Evolutionary conservation across 64 coral and sea anemone genomes (phyloP).

Genomic region (Pachyseris speciosa): DNA sequence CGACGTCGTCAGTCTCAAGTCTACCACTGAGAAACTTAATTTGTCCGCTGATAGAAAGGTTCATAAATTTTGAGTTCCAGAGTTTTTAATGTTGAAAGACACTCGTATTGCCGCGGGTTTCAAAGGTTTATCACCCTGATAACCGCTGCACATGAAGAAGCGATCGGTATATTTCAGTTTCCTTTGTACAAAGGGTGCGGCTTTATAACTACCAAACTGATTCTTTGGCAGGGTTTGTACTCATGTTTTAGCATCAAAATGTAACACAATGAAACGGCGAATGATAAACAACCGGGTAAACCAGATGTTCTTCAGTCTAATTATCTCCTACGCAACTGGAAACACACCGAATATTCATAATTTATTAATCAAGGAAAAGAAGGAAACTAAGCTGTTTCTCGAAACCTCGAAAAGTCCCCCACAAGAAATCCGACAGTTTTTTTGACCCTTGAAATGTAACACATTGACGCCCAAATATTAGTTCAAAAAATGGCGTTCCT

Average conservation of each 20-base stretch:
- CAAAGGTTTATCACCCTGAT: too few species aligned
- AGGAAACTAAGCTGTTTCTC: neutral
- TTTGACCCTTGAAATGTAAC: neutral
- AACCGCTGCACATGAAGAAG: neutral
- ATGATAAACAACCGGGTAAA: neutral
- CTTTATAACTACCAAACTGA: neutral
- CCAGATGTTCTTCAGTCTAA: neutral
- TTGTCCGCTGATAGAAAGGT: neutral
- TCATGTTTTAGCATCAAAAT: neutral
- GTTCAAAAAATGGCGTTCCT: too few species aligned
- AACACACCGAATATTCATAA: constrained; percentile 7
- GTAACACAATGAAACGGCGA: neutral
- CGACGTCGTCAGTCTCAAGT: too few species aligned
- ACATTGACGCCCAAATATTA: too few species aligned
- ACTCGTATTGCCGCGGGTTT: too few species aligned
- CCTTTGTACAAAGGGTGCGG: neutral
- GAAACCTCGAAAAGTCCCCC: neutral
- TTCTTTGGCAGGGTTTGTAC: neutral
- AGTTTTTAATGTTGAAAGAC: too few species aligned
- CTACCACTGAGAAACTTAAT: neutral
- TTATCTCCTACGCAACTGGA: neutral
- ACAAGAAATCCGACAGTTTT: neutral
- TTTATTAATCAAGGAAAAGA: too few species aligned
- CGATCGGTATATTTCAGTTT: neutral
- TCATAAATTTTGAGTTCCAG: too few species aligned